Conservation (phyloP, 2,113 vertebrate genomes). For the Megaceryle torquata region DNA sequence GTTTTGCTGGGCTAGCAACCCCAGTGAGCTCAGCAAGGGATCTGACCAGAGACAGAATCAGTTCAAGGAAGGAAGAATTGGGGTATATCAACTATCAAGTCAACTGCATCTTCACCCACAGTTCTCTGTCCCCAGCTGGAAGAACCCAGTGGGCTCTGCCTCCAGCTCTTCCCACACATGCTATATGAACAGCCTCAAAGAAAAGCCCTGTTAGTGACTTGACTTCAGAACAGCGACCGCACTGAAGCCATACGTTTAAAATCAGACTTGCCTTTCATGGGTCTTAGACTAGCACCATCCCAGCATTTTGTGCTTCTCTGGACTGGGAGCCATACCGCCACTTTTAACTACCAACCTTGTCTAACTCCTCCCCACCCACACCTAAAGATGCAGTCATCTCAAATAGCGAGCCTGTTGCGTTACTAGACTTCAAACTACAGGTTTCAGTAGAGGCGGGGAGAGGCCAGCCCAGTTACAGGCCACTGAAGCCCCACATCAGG, state of each 20-base stretch:
- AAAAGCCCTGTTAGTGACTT: not conserved
- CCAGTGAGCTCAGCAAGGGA: not conserved
- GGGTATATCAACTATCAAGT: not conserved
- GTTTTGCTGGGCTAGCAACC: not conserved
- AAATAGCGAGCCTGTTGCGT: not conserved
- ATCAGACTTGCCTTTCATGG: not conserved
- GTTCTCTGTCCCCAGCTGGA: not conserved
- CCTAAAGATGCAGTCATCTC: not conserved
- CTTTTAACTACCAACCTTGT: not conserved
- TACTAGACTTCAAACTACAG: not conserved
- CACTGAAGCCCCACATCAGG: not conserved
- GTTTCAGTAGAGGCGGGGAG: not conserved
- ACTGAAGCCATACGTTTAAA: not conserved
- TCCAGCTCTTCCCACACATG: not conserved
- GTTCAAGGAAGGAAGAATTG: not conserved
- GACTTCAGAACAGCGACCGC: not conserved
- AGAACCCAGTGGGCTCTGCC: not conserved
- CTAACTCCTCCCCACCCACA: not conserved
- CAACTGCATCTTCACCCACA: not conserved
- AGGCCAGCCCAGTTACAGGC: not conserved
- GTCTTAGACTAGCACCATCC: not conserved
- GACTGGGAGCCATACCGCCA: not conserved
- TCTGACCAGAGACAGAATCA: not conserved
- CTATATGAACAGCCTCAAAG: not conserved
- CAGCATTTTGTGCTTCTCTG: not conserved